Percentiles rank a stretch among this genome's conserved stretches.
These are phyloP conservation scores for Palaemon carinicauda DNA, from an alignment of 1,140 invertebrate genomes.

Conservation along the genomic window DNA sequence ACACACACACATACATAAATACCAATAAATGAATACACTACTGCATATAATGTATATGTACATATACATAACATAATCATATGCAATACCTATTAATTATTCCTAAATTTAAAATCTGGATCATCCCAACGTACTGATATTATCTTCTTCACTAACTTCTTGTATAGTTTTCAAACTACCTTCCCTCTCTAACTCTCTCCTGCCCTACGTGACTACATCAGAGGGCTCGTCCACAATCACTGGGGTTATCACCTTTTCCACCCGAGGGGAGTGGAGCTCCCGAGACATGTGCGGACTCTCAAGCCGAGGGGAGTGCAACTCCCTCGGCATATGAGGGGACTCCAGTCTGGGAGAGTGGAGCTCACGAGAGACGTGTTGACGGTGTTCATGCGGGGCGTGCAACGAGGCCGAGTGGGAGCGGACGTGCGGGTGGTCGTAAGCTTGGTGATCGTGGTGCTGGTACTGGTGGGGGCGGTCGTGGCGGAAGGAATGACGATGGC, in stretches of 20 bases:
- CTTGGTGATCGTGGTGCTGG: slow-evolving; percentile 44
- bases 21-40: too few relatives aligned
- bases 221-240: slow-evolving; percentile 36
- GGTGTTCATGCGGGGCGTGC: slow-evolving; percentile 49
- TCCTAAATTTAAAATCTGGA: neutral
- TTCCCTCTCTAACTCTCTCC: neutral
- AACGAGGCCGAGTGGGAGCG: slow-evolving; percentile 48
- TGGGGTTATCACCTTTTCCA: slow-evolving; percentile 29
- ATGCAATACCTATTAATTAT: too few relatives aligned
- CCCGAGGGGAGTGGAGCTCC: slow-evolving; percentile 41
- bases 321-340: slow-evolving; percentile 39
- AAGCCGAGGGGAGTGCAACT: slow-evolving; percentile 41
- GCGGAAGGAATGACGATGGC: slow-evolving; percentile 50
- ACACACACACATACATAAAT: too few relatives aligned
- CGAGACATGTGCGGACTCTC: slow-evolving; percentile 43
- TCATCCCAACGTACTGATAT: neutral
- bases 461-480: slow-evolving; percentile 50
- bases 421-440: slow-evolving; percentile 49
- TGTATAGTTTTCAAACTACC: slow-evolving; percentile 29
- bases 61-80: too few relatives aligned
- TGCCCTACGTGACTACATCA: slow-evolving; percentile 31
- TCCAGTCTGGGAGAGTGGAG: slow-evolving; percentile 45
- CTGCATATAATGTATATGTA: too few relatives aligned
- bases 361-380: slow-evolving; percentile 43
- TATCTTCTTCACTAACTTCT: slow-evolving; percentile 12